Evolutionary conservation across 2,113 vertebrate species (phyloP), one percentile per base, ranked within the genome.

Genomic region (Gymnorhina tibicen): DNA sequence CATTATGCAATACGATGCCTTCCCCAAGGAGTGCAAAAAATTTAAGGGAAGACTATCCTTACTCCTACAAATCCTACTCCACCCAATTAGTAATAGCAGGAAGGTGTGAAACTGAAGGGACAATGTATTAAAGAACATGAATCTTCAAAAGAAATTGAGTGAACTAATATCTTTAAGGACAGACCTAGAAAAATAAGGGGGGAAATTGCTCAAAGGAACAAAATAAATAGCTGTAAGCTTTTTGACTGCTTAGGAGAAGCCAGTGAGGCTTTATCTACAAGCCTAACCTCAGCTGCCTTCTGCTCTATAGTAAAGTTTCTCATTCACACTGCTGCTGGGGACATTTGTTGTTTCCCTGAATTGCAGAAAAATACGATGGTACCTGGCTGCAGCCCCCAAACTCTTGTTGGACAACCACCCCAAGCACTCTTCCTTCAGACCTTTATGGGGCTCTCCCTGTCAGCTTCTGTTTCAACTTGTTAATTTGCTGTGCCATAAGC

Each of bases 1-100:
- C 47, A 44, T 98, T 97, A 97, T 42, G 46, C 97, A 98, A 98
- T 73, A 86, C 5, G 75, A 82, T 80, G 83, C 70, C 59, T 89
- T 93, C 96, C 87, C 93, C 76, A 85, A 73, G 85, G 81, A 96
- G 84, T 32, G 49, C 56, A 92, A 26, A 94, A 92, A 95, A 74
- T 17, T 16, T 46, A 86, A 96, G 69, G 74, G 85, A 93, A 90
- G 63, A 74, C 76, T 82, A n/a, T 83, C 50, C 52, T 93, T 49
- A 62, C 67, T 73, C 59, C 21, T 47, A 21, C 75, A 93, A 39
- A 70, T 94, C 67, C 89, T 81, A 78, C 94, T 87, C 87, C 74
- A 91, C 96, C 88, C 95, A 53, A 44, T 92, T 94, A 87, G 83
- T 92, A 96, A 96, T 16, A 92, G 72, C 86, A 75, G 85, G 83